phyloP scores from a whole-genome alignment of 2,888 invertebrate species.

The Syritta pipiens region DNA sequence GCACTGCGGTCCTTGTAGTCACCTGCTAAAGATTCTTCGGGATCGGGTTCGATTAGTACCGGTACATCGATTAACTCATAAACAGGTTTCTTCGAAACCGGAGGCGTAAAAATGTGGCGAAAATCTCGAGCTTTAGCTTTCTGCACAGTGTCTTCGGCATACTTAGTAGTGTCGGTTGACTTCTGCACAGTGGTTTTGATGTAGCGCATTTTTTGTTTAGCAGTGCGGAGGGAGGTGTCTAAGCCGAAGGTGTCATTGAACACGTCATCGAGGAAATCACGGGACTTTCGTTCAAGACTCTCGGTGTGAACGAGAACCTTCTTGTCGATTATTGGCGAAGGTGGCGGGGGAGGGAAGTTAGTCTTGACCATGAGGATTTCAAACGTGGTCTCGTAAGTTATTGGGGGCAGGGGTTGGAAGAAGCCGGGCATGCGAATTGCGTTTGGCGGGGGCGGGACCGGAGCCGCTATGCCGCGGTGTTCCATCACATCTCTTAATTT shows the following conservation, averaged over 20 bases:
- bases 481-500: slow-evolving; percentile 71
- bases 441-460: slow-evolving; percentile 75
- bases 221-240: slow-evolving; percentile 78
- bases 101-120: slow-evolving; percentile 78
- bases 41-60: slow-evolving; percentile 65
- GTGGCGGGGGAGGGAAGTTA: slow-evolving; percentile 76
- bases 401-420: slow-evolving; percentile 78
- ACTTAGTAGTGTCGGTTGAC: slow-evolving; percentile 78
- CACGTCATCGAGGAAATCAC: slow-evolving; percentile 77
- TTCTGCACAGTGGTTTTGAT: slow-evolving; percentile 78
- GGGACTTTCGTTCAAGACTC: slow-evolving; percentile 78
- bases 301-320: slow-evolving; percentile 78
- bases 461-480: slow-evolving; percentile 53
- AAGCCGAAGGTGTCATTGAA: slow-evolving; percentile 75
- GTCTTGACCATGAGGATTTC: slow-evolving; percentile 78
- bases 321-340: slow-evolving; percentile 76
- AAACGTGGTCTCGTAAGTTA: slow-evolving; percentile 78
- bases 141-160: slow-evolving; percentile 79
- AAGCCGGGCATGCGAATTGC: slow-evolving; percentile 78
- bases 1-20: slow-evolving; percentile 76
- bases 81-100: slow-evolving; percentile 76
- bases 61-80: slow-evolving; percentile 79
- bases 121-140: slow-evolving; percentile 79
- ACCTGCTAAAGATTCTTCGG: slow-evolving; percentile 74
- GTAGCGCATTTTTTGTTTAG: slow-evolving; percentile 78